Evolutionary conservation across 1,140 invertebrate species (phyloP).

Genomic region (Antheraea pernyi): DNA sequence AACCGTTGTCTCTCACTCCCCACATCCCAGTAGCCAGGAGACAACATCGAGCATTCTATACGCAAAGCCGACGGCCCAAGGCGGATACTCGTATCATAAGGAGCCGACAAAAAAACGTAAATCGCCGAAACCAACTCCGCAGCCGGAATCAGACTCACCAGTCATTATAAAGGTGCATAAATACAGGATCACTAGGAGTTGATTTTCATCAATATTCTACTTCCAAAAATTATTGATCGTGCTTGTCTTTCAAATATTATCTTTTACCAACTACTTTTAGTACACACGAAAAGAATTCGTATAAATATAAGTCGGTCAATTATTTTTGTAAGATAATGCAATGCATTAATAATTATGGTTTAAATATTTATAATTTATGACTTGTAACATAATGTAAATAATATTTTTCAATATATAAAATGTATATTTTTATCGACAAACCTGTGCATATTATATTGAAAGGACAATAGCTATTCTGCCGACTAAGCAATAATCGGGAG

Average conservation of each 20-base stretch:
- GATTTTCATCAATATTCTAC: not conserved
- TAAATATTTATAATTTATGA: not conserved
- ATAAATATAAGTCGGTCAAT: not conserved
- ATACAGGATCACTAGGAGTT: slow-evolving; percentile 37
- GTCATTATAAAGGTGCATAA: slow-evolving; percentile 58
- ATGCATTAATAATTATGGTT: not conserved
- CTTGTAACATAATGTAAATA: not conserved
- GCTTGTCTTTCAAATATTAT: not conserved
- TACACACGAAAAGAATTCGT: too few species aligned
- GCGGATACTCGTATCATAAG: slow-evolving; percentile 51
- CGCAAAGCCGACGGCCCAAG: slow-evolving; percentile 46
- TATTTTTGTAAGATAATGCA: not conserved
- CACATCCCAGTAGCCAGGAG: slow-evolving; percentile 17
- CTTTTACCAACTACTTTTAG: too few species aligned
- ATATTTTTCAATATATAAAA: not conserved
- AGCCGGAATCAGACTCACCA: slow-evolving; percentile 32
- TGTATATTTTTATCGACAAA: not conserved
- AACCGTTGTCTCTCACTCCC: not conserved
- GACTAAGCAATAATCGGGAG: not conserved
- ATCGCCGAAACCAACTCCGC: slow-evolving; percentile 17
- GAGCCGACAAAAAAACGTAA: slow-evolving; percentile 23
- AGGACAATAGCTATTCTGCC: not conserved
- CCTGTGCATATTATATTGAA: not conserved
- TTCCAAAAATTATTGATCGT: not conserved
- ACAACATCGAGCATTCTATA: slow-evolving; percentile 37